Percentiles rank a stretch among this genome's conserved stretches.
Conservation (phyloP, 2,888 invertebrate genomes). For the Drosophila austrosaltans region DNA sequence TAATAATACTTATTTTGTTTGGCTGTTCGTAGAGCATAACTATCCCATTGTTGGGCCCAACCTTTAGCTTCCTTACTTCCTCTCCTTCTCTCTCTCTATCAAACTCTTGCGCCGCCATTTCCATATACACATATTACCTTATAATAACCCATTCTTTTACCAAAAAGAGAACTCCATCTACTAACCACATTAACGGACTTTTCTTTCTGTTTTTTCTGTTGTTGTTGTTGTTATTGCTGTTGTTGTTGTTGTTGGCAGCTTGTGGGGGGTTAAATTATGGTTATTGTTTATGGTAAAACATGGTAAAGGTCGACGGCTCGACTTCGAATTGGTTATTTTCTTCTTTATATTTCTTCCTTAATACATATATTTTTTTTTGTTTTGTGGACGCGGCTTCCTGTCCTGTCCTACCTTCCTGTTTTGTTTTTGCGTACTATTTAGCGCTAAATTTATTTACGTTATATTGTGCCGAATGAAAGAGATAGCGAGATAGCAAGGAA, state of each 20-base stretch:
- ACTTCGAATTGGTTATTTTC: constrained; percentile 33
- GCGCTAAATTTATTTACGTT: constrained; percentile 70
- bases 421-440: constrained; percentile 61
- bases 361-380: too few species aligned
- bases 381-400: background rate
- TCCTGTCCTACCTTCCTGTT: constrained; percentile 30
- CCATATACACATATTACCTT: too few species aligned
- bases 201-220: constrained; percentile 42
- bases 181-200: constrained; percentile 68
- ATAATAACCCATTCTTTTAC: background rate
- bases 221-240: background rate
- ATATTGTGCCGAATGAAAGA: constrained; percentile 60
- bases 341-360: constrained; percentile 16
- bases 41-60: too few species aligned
- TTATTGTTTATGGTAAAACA: constrained; percentile 80
- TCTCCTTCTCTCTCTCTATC: too few species aligned
- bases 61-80: too few species aligned
- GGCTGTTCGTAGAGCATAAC: too few species aligned
- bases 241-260: background rate
- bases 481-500: background rate
- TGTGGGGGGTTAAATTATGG: constrained; percentile 74
- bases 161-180: constrained; percentile 22
- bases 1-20: too few species aligned
- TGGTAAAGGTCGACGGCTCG: constrained; percentile 63
- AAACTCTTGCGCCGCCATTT: too few species aligned